These are phyloP conservation scores for Brachypterus glaber DNA, from an alignment of 2,888 invertebrate species.

Conservation along the genomic window DNA sequence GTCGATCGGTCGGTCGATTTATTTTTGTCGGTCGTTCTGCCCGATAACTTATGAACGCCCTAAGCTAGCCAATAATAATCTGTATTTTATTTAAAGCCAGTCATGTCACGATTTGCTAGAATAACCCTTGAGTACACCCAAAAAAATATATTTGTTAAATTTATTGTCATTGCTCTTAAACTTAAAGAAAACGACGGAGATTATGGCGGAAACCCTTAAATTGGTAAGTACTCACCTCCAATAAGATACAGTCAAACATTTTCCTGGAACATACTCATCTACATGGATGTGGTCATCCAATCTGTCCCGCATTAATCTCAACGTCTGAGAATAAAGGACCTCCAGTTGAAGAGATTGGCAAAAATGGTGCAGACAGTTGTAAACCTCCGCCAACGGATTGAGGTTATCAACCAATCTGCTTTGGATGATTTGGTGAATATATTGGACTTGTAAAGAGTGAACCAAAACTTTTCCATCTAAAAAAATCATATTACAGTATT, in stretches of 20 bases:
- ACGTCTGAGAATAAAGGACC: constrained; percentile 77
- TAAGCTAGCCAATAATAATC: too few relatives aligned
- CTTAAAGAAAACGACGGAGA: too few relatives aligned
- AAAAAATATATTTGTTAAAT: too few relatives aligned
- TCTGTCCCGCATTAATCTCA: constrained; percentile 78
- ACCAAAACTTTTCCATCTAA: constrained; percentile 89
- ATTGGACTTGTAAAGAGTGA: constrained; percentile 86
- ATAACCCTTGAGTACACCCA: too few relatives aligned
- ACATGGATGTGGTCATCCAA: constrained; percentile 81
- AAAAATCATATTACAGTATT: too few relatives aligned
- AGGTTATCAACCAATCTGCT: constrained; percentile 74
- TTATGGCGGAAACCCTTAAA: too few relatives aligned
- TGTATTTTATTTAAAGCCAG: too few relatives aligned
- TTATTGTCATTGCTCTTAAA: too few relatives aligned
- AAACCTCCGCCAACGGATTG: constrained; percentile 71
- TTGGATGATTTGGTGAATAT: constrained; percentile 90
- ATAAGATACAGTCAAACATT: constrained; percentile 84
- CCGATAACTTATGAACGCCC: too few relatives aligned
- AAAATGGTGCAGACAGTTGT: constrained; percentile 80
- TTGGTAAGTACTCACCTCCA: constrained; percentile 79
- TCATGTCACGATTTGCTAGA: too few relatives aligned
- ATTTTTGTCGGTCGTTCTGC: too few relatives aligned
- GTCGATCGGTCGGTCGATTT: too few relatives aligned
- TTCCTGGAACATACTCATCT: constrained; percentile 84
- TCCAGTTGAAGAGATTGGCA: constrained; percentile 93